These are phyloP conservation scores for Tenthredo distinguenda DNA, from an alignment of 2,888 invertebrate species.

Conservation along the genomic window DNA sequence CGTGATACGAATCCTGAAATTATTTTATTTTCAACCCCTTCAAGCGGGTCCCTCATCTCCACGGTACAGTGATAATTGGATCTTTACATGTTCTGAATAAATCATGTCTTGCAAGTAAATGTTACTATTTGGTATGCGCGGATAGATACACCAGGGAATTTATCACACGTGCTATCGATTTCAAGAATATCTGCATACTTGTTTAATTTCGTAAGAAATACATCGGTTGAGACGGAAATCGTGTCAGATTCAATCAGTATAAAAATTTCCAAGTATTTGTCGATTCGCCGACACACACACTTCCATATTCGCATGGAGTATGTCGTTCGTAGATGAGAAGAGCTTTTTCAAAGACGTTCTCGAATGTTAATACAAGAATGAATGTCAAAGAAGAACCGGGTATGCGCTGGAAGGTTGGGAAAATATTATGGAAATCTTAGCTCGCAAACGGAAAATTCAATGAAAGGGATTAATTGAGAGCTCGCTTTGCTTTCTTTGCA, in stretches of 20 bases:
- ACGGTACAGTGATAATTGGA: constrained; percentile 64
- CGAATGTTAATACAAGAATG: neutral
- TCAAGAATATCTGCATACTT: neutral
- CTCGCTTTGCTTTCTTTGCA: constrained; percentile 41
- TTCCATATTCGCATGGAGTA: neutral
- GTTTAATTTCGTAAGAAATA: neutral
- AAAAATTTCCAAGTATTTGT: neutral
- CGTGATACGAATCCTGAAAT: constrained; percentile 71
- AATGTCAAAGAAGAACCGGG: constrained; percentile 39
- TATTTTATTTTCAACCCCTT: constrained; percentile 73
- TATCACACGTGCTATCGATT: neutral
- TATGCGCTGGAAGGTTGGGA: neutral
- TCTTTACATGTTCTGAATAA: constrained; percentile 68
- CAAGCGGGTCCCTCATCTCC: constrained; percentile 55
- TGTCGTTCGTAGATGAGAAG: neutral
- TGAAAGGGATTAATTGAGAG: constrained; percentile 49
- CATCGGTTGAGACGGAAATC: neutral
- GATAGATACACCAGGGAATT: constrained; percentile 3
- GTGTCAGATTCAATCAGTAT: neutral
- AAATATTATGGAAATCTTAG: constrained; percentile 42
- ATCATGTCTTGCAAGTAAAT: constrained; percentile 64
- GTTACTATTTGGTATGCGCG: constrained; percentile 58
- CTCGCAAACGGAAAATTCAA: constrained; percentile 45
- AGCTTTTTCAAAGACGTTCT: neutral
- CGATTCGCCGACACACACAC: neutral